Base-by-base conservation (phyloP, 2,888 invertebrate species). In the Mesochorus sp. region DNA sequence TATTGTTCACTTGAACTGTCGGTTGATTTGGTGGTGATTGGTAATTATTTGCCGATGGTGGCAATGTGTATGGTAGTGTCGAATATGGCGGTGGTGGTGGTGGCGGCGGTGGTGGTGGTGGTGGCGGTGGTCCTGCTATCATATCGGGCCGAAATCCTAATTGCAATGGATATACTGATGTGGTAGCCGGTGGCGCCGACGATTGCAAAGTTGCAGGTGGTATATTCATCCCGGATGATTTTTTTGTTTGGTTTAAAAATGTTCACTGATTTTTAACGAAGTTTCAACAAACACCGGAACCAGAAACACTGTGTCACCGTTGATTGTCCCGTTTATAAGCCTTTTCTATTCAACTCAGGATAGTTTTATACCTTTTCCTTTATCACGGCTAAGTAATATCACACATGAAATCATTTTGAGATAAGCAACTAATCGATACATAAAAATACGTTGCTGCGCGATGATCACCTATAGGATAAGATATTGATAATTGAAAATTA, bases 161-260 rank as follows among this genome's bases (percentile, higher is more conserved):
- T n/a, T n/a, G 4, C 24, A 28, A 34, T 19, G 57, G 39, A 21
- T 62, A 14, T 4, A 49, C 14, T 21, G 37, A 2, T 6, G 21
- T 3, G 0, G 26, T 28, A n/a, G n/a, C n/a, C 31, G 62, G 47
- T 10, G 76, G 76, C 37, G 62, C 71, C 3, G 70, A 71, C 14
- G 64, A 55, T 37, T 31, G 26, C 12, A 49, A 28, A 51, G 31
- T 42, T 2, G 19, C 39, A 8, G 28, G 53, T 26, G 72, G 61
- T 47, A 72, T 47, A 21, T 61, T 67, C 26, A 67, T 24, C 4
- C 24, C 26, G 17, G 42, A 19, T 1, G 14, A 21, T 24, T 53
- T 44, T 26, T 26, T 44, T 6, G n/a, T 8, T 3, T 26, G 26
- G 8, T 26, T 17, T 8, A 14, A 42, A 42, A 1, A 2, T 28